Base-by-base conservation (phyloP, 2,797 vertebrate species). In the Limosa lapponica region DNA sequence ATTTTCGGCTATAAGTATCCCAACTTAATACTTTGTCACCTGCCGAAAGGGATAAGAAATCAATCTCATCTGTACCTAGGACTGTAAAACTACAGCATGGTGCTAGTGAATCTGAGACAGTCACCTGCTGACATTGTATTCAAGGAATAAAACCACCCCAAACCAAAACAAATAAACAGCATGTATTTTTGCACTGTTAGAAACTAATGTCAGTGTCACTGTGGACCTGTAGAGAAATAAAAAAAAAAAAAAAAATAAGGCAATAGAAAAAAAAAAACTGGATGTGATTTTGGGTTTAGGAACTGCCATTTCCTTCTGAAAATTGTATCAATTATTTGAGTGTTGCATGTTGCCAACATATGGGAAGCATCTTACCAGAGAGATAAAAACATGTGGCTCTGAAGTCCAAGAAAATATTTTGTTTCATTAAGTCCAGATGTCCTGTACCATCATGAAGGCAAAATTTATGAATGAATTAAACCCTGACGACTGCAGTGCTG, bases 131-230 rank as follows among this genome's bases (percentile, higher is more conserved):
- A 58, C 4, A 52, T 61, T 57, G 70, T 59, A 55, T 48, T 55
- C 1, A 48, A 59, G 37, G 11, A 3, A 37, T 36, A 59, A 25
- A 37, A 46, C 2, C 34, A 34, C 28, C 5, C 13, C 7, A 5
- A 64, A n/a, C 6, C 6, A 32, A 22, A 16, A 8, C 0, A 2
- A 28, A 36, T 20, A 6, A 32, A 10, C 25, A n/a, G 8, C 0
- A 49, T 5, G 2, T 51, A 44, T 15, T 17, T 48, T 28, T 59
- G 1, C 2, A 27, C 5, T 59, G 18, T 48, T 48, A 59, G 15
- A 93, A 41, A 79, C 16, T 36, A 43, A 73, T 16, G 7, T 30
- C 22, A 24, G 3, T 34, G 24, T 37, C 44, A 55, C 15, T 32
- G 17, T 24, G 16, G 34, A 36, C 14, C 36, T 57, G 8, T 3